These are phyloP conservation scores for Bimastos eiseni DNA, from an alignment of 2,888 invertebrate genomes.

Conservation along the genomic window DNA sequence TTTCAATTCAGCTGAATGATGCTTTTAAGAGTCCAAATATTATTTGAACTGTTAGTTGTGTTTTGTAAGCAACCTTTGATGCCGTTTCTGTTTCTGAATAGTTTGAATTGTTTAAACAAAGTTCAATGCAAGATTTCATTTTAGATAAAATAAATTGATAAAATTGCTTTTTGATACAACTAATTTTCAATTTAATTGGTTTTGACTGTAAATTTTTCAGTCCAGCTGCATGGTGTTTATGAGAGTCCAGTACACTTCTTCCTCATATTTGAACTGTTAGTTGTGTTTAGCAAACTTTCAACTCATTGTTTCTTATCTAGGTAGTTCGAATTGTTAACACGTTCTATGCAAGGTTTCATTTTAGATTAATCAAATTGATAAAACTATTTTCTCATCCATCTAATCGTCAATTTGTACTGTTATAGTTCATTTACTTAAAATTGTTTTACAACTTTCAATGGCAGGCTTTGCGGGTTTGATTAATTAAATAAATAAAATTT, in stretches of 20 bases:
- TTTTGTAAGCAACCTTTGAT: background rate
- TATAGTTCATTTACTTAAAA: no score
- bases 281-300: conserved; percentile 36
- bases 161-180: no score
- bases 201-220: conserved; percentile 63
- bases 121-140: background rate
- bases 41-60: conserved; percentile 72
- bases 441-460: no score
- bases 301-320: background rate
- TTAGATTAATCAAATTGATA: background rate
- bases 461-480: no score
- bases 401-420: no score
- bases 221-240: conserved; percentile 96
- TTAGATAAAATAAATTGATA: background rate
- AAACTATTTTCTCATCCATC: no score
- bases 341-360: background rate
- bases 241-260: conserved; percentile 93
- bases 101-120: background rate
- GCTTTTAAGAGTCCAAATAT: conserved; percentile 94
- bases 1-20: conserved; percentile 89
- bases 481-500: no score
- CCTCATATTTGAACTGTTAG: conserved; percentile 77
- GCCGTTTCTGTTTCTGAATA: background rate
- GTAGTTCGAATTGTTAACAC: background rate
- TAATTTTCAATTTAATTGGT: no score